Conservation (phyloP, 2,113 vertebrate genomes). For the Ceuthmochares aereus region DNA sequence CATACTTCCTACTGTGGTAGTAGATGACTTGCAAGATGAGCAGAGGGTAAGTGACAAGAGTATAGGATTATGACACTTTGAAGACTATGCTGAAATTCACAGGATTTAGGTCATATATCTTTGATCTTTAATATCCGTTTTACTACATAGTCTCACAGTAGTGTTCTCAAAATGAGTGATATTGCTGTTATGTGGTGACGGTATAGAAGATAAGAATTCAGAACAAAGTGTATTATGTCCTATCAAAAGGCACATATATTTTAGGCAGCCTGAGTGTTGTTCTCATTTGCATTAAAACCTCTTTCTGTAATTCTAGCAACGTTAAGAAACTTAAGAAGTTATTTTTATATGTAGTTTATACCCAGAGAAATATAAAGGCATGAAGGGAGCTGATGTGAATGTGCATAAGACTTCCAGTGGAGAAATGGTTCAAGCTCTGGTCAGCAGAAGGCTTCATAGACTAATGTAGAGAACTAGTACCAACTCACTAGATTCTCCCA, state of each 20-base stretch:
- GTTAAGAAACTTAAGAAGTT: neutral
- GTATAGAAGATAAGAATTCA: neutral
- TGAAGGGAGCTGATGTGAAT: neutral
- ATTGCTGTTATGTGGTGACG: neutral
- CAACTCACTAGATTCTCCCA: neutral
- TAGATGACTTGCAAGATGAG: neutral
- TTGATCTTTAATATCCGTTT: slow-evolving; percentile 14
- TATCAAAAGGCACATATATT: neutral
- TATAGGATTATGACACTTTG: neutral
- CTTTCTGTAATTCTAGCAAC: neutral
- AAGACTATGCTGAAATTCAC: neutral
- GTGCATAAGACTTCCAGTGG: neutral
- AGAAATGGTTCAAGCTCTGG: neutral
- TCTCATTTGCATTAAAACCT: neutral
- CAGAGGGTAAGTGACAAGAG: neutral
- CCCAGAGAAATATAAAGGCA: neutral
- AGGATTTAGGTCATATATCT: neutral
- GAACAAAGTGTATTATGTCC: neutral
- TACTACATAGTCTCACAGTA: neutral
- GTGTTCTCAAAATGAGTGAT: neutral
- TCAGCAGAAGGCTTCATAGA: neutral
- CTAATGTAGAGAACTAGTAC: neutral
- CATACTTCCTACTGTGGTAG: neutral
- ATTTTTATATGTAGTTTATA: neutral
- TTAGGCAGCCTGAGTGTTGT: neutral